A percentile compares a stretch with the other conserved stretches of the same genome.
These are phyloP conservation scores for Lytechinus variegatus DNA, from an alignment of 35 echinoderm and acorn worm genomes.

Conservation along the genomic window DNA sequence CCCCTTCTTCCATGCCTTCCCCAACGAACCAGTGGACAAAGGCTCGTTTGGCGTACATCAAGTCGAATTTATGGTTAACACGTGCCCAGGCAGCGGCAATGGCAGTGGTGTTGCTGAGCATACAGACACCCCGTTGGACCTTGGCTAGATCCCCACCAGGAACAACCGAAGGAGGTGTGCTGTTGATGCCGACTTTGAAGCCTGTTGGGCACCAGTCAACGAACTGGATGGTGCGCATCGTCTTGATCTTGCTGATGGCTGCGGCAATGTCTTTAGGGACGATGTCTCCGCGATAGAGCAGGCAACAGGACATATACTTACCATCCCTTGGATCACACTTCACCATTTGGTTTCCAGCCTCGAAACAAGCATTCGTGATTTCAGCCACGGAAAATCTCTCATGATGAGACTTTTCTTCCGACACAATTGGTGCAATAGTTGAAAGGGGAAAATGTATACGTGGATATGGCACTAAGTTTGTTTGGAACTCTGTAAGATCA, in stretches of 20 bases:
- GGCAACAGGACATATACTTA: neutral
- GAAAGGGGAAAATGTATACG: conserved; percentile 59
- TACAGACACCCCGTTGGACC: neutral
- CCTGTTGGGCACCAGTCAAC: conserved; percentile 1
- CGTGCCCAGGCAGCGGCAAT: neutral
- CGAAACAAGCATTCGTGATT: neutral
- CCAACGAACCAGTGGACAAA: neutral
- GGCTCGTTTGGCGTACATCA: neutral
- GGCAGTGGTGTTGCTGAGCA: neutral
- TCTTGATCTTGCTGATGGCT: neutral
- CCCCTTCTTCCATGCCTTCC: neutral
- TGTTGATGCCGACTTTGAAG: neutral
- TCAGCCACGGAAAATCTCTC: neutral
- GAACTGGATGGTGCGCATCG: neutral
- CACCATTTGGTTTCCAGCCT: neutral
- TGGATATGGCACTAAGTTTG: conserved; percentile 78
- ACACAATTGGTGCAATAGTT: neutral
- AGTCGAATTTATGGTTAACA: neutral
- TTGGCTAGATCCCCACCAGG: neutral
- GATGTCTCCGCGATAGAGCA: neutral
- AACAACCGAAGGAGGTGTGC: neutral
- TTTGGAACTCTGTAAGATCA: conserved; percentile 78
- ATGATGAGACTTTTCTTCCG: neutral
- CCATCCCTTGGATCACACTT: neutral
- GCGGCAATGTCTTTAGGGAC: neutral